Percentiles rank a stretch among this genome's conserved stretches.
These are phyloP conservation scores for Apamea anceps DNA, from an alignment of 2,888 invertebrate species.

Conservation along the genomic window DNA sequence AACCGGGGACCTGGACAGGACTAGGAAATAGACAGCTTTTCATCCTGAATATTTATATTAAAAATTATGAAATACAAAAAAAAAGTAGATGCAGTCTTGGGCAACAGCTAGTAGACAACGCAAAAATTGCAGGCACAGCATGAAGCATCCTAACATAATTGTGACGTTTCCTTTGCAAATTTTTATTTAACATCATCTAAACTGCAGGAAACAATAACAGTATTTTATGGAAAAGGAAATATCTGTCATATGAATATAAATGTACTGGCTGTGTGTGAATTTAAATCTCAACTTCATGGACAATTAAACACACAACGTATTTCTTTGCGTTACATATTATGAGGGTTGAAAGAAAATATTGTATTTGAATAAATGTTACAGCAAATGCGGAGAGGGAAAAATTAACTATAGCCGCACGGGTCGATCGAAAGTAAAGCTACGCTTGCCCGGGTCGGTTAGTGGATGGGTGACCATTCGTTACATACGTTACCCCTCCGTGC, in stretches of 20 bases:
- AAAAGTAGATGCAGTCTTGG: background rate
- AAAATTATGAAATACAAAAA: background rate
- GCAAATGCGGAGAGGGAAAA: background rate
- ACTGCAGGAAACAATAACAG: conserved; percentile 37
- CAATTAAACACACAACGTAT: conserved; percentile 35
- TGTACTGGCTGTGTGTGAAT: conserved; percentile 20
- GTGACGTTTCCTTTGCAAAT: too few relatives aligned
- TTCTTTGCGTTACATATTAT: background rate
- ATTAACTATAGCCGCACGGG: background rate
- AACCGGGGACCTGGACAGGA: too few relatives aligned
- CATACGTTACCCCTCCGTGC: background rate
- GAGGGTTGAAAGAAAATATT: conserved; percentile 5
- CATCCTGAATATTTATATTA: background rate
- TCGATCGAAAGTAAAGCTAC: background rate
- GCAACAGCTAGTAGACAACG: background rate
- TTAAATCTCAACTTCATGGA: conserved; percentile 46
- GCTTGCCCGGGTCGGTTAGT: background rate
- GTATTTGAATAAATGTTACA: conserved; percentile 16
- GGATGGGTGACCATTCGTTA: background rate
- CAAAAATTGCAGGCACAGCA: background rate
- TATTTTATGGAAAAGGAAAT: conserved; percentile 23
- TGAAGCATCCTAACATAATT: background rate
- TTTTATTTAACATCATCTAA: conserved; percentile 7
- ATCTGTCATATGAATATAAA: conserved; percentile 17
- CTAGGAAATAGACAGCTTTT: background rate